Evolutionary conservation across 2,797 vertebrate genomes (phyloP).

Genomic region (Chaetophractus vellerosus): DNA sequence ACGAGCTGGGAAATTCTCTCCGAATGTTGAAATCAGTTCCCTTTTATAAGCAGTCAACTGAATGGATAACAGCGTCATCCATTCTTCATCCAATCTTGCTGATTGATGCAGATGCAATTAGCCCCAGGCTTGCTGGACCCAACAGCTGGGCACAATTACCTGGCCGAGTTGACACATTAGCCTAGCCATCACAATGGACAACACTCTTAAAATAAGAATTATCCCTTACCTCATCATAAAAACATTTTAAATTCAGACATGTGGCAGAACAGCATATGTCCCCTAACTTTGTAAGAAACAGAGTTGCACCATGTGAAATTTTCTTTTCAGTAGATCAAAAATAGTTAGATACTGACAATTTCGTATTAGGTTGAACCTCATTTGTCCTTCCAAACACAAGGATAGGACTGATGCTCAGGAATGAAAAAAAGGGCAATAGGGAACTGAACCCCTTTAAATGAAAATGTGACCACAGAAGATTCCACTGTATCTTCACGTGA

Average conservation of each 20-base stretch:
- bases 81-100: no score
- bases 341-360: not conserved
- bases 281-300: not conserved
- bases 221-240: not conserved
- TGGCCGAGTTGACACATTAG: no score
- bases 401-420: not conserved
- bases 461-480: not conserved
- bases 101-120: no score
- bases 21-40: no score
- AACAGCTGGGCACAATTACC: no score
- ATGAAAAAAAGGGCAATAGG: not conserved
- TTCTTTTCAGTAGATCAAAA: slow-evolving; percentile 41
- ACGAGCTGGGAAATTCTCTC: no score
- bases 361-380: not conserved
- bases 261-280: not conserved
- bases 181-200: no score
- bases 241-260: slow-evolving; percentile 37
- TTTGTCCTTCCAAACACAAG: slow-evolving; percentile 11
- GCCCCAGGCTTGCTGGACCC: no score
- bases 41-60: no score
- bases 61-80: no score
- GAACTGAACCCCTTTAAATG: not conserved
- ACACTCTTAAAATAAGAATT: slow-evolving; percentile 9
- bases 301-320: not conserved
- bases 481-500: not conserved